Evolutionary conservation across 2,113 vertebrate species (phyloP), one percentile per base, ranked within the genome.

Genomic region (Prionailurus bengalensis): DNA sequence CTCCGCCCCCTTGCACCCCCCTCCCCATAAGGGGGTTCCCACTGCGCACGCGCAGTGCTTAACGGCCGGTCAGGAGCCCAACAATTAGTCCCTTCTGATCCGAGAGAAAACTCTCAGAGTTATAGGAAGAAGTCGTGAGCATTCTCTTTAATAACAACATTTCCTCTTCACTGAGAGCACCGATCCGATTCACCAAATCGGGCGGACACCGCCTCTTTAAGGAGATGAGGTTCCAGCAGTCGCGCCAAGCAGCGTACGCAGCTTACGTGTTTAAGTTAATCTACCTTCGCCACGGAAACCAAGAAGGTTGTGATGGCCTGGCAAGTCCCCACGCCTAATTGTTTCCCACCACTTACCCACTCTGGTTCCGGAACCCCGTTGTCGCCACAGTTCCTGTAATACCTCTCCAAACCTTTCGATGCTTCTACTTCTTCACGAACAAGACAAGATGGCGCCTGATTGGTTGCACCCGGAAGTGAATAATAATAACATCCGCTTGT

Each of bases 371-470:
- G 97, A 97, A 98, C 93, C 73, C 97, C 23, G 78, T 83, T 89
- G 95, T 94, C 51, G 74, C 95, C 92, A 91, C 61, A 39, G 95
- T 98, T 96, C 96, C 97, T 92, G 66, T 85, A 68, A 90, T 95
- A 94, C 39, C 94, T 90, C 91, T 95, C 95, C 96, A 95, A 96
- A 91, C 96, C 84, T 97, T 97, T 89, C 97, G 98, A 97, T 96
- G 97, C 61, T 97, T 97, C 96, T 90, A 96, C 98, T 98, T 98
- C 98, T 99, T 98, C 98, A 87, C 97, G 96, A 97, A 98, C 98
- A 98, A 99, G 98, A 98, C 98, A 99, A 99, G 99, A 99, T 99
- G 99, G 99, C 99, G 99, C 98, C 95, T 0, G 81, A 16, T 29
- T 19, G 5, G 10, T 15, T 63, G 97, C 76, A 95, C 98, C 98